A percentile compares a stretch with the other conserved stretches of the same genome.
These are phyloP conservation scores for Zapus hudsonius DNA, from an alignment of 2,113 vertebrate species.

Conservation along the genomic window DNA sequence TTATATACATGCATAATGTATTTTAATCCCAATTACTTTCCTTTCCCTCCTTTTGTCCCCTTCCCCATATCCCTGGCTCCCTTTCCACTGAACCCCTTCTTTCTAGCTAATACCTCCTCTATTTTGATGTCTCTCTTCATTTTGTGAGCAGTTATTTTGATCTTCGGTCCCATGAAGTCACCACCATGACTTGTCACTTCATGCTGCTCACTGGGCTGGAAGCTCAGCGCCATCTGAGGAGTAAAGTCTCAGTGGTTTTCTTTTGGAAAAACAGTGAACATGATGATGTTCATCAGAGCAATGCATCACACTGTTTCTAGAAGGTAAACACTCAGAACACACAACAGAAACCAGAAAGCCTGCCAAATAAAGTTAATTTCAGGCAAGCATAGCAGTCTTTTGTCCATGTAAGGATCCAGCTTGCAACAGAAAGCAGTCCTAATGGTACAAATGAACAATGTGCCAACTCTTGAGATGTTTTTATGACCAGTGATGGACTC, in stretches of 20 bases:
- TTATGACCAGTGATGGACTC: not conserved
- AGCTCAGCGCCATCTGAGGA: not conserved
- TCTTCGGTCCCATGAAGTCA: not conserved
- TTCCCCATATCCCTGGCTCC: too few relatives aligned
- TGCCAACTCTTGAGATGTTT: not conserved
- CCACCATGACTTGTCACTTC: not conserved
- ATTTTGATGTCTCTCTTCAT: too few relatives aligned
- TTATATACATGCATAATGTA: too few relatives aligned
- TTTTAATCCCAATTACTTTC: too few relatives aligned
- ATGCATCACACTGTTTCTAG: not conserved
- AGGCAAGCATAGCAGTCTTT: not conserved
- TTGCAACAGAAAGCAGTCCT: conserved; percentile 8
- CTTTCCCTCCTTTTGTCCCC: too few relatives aligned
- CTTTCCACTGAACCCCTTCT: too few relatives aligned
- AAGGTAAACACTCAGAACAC: not conserved
- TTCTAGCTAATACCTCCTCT: too few relatives aligned
- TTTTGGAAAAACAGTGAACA: not conserved
- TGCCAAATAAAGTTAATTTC: conserved; percentile 19
- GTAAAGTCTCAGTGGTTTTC: not conserved
- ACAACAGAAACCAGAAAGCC: not conserved
- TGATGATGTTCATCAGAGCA: not conserved
- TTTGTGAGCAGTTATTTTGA: not conserved
- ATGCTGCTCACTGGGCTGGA: not conserved
- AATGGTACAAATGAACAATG: not conserved
- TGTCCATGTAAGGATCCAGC: not conserved